These are phyloP conservation scores for Euspilapteryx auroguttella DNA, from an alignment of 2,888 invertebrate genomes.

Conservation along the genomic window DNA sequence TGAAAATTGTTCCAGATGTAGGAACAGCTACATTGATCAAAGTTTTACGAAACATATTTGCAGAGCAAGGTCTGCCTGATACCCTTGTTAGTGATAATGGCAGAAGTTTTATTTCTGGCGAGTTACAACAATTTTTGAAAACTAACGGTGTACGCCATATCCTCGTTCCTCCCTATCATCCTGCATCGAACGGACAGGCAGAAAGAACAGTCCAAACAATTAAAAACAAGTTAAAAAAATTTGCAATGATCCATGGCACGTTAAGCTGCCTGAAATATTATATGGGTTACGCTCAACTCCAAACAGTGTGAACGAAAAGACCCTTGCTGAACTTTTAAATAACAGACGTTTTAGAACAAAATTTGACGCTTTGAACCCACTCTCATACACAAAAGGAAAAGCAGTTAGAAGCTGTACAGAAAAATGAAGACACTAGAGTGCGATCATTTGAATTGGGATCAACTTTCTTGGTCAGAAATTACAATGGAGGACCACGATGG, in stretches of 20 bases:
- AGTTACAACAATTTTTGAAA: constrained; percentile 6
- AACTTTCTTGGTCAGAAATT: not conserved
- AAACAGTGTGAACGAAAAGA: constrained; percentile 5
- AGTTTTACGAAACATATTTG: constrained; percentile 5
- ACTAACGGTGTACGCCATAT: constrained; percentile 6
- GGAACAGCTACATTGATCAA: constrained; percentile 2
- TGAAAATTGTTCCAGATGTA: not conserved
- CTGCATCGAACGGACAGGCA: constrained; percentile 6
- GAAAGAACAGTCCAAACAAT: constrained; percentile 5
- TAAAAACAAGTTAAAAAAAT: constrained; percentile 5
- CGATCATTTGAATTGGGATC: not conserved
- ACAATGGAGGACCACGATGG: not conserved
- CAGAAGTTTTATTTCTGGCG: constrained; percentile 5
- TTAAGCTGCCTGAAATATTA: constrained; percentile 7
- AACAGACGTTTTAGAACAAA: not conserved
- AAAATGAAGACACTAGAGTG: not conserved
- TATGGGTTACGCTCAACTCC: constrained; percentile 6
- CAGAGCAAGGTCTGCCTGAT: constrained; percentile 6
- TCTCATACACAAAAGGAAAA: not conserved
- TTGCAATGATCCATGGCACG: constrained; percentile 3
- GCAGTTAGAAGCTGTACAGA: not conserved
- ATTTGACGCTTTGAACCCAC: not conserved
- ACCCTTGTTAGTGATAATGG: constrained; percentile 8
- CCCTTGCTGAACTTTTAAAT: constrained; percentile 5
- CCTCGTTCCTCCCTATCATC: constrained; percentile 7